Conservation (phyloP, 2,113 vertebrate species). For the Brevimyrus niger region DNA sequence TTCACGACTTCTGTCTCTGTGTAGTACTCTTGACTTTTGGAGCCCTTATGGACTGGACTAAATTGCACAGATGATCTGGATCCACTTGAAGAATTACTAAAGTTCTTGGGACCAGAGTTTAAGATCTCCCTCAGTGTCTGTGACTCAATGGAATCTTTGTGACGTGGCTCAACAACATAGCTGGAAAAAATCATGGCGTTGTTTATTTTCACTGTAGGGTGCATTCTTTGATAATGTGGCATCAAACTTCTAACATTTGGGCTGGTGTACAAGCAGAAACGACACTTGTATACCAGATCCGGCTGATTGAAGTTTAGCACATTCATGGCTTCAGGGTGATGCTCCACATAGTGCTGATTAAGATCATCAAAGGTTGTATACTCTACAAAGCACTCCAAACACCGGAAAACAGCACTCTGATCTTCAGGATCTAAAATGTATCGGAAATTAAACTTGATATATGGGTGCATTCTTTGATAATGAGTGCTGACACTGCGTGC, state of each 20-base stretch:
- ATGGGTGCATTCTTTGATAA: conserved; percentile 79
- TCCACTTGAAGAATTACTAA: conserved; percentile 53
- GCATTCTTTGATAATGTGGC: conserved; percentile 80
- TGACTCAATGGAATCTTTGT: conserved; percentile 52
- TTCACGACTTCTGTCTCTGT: conserved; percentile 76
- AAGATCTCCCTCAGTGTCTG: conserved; percentile 62
- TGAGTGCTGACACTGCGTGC: conserved; percentile 68
- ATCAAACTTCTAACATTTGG: conserved; percentile 65
- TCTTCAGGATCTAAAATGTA: conserved; percentile 76
- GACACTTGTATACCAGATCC: conserved; percentile 75
- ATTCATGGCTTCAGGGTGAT: conserved; percentile 76
- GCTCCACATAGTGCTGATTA: conserved; percentile 71
- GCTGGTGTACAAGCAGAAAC: conserved; percentile 72
- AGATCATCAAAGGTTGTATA: conserved; percentile 71
- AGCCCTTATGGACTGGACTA: conserved; percentile 64
- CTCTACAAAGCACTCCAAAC: conserved; percentile 83
- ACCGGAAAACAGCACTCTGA: conserved; percentile 76
- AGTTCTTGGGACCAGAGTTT: conserved; percentile 66
- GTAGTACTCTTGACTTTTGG: conserved; percentile 65
- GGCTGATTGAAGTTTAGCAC: conserved; percentile 70
- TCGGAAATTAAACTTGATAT: conserved; percentile 67
- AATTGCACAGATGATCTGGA: conserved; percentile 66
- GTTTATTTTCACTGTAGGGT: conserved; percentile 70
- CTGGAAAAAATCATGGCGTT: conserved; percentile 80
- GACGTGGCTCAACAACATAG: conserved; percentile 63